Evolutionary conservation across 1,140 invertebrate genomes (phyloP), one percentile per base, ranked within the genome.

Genomic region (Drosophila watanabei): DNA sequence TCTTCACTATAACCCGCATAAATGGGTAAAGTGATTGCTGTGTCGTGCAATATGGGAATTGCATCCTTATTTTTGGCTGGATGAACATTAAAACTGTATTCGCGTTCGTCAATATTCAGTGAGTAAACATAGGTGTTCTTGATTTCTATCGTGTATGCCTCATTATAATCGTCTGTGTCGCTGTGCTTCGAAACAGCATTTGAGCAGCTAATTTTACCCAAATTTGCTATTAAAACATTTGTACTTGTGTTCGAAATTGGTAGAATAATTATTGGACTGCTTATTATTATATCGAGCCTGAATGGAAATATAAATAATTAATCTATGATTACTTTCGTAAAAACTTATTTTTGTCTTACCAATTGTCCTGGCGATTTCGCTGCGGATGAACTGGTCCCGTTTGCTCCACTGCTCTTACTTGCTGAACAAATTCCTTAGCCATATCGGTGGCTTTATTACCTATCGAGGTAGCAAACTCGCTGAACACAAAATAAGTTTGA

Each of bases 401-500:
- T 46, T 85, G 73, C 56, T 82, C 88, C 8, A 49, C 57, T 18
- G 71, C 71, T 49, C 87, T 79, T 93, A 95, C 94, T 24, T 96
- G 95, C 69, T 97, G 96, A 1, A 99, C 98, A 49, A 99, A 95
- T 30, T 97, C 98, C 59, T 97, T 96, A 14, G 98, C 98, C 95
- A 99, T 98, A 93, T 99, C 98, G 1, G 97, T 97, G 14, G 98
- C 98, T 45, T 98, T 98, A 57, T 96, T 96, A 82, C 96, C 96
- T 72, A 99, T 97, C 24, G 97, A 97, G 41, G 95, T 95, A 6
- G 96, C 96, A 57, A 98, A 94, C 81, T 97, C 96, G 33, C 96
- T 95, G 70, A 95, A 93, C 83, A 96, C 8, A 16, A 41, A 48
- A 11, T 0, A 11, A 0, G 13, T 39, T 2, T 9, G n/a, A 28